Base-by-base conservation (phyloP, 2,888 invertebrate genomes). In the Xylota sylvarum region DNA sequence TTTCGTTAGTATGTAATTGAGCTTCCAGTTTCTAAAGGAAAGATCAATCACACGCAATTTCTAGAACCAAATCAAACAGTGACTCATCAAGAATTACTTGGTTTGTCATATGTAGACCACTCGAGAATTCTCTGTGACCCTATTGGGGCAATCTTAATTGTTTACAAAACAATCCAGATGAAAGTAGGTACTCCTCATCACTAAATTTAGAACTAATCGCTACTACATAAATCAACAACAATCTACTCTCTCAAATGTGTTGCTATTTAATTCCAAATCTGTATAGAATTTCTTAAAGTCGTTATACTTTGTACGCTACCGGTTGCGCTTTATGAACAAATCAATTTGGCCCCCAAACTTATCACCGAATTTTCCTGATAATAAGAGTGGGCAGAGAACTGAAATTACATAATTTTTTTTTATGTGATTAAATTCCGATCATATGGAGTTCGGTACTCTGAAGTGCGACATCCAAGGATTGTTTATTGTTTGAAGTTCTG, bases 241-340 rank as follows among this genome's bases (percentile, higher is more conserved):
- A 23, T 23, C 6, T 65, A 2, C 17, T 0, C 43, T 27, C 43
- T 46, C 0, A 10, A 64, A 48, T 48, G 64, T 64, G 64, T 1
- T 48, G 17, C 32, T 12, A 4, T 3, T 10, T 5, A 10, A 5
- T 14, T 5, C 14, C 1, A 10, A 14, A 32, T 64, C 64, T n/a
- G 46, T 14, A 27, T 60, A 6, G 17, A 46, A 46, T 27, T n/a
- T 43, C 1, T 7, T 9, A 40, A 46, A 9, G 17, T 19, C 19
- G 7, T 58, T 58, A 58, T n/a, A 56, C 56, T 56, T 70, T 70
- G 43, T 32, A 27, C 67, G 14, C 6, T 5, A 6, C 4, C 19
- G n/a, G 17, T 46, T 46, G 6, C 27, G 32, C 32, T n/a, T 32
- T 19, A 2, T 32, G 5, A 70, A 17, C n/a, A 17, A 12, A 56